Conservation (phyloP, 2,113 vertebrate species). For the Coptodon bakossiorum region DNA sequence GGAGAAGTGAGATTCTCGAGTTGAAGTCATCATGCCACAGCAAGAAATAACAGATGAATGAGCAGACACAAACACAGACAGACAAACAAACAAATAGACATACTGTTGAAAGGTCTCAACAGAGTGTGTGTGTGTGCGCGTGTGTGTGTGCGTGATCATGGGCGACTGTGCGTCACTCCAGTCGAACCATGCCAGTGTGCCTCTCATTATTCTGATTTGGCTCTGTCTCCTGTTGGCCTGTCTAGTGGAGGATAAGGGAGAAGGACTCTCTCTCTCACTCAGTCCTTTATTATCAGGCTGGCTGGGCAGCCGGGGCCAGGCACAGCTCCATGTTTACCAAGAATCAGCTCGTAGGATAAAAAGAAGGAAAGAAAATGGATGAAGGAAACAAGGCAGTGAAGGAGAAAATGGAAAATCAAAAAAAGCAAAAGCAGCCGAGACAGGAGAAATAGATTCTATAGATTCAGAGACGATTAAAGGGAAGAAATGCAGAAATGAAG, state of each 20-base stretch:
- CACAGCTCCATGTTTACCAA: slow-evolving; percentile 48
- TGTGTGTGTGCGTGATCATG: background rate
- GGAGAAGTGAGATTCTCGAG: slow-evolving; percentile 45
- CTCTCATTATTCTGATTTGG: slow-evolving; percentile 76
- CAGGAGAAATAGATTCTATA: background rate
- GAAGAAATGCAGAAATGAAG: background rate
- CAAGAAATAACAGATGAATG: slow-evolving; percentile 54
- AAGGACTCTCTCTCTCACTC: slow-evolving; percentile 43
- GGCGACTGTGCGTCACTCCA: slow-evolving; percentile 58
- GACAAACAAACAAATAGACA: slow-evolving; percentile 68
- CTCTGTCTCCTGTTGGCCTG: slow-evolving; percentile 59
- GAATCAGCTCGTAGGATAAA: slow-evolving; percentile 36
- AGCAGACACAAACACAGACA: slow-evolving; percentile 52
- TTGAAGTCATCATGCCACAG: slow-evolving; percentile 55
- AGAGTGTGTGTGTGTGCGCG: background rate
- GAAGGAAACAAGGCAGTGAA: background rate
- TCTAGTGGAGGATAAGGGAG: slow-evolving; percentile 61
- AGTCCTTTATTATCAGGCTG: slow-evolving; percentile 59
- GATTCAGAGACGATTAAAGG: background rate
- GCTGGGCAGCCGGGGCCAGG: slow-evolving; percentile 43
- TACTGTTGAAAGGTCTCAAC: slow-evolving; percentile 41
- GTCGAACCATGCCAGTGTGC: slow-evolving; percentile 53
- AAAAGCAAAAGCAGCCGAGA: background rate
- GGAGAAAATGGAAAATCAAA: background rate
- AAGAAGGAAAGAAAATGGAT: background rate